Evolutionary conservation across 2,888 invertebrate species (phyloP), one percentile per base, ranked within the genome.

Genomic region (Athripsodes cinereus): DNA sequence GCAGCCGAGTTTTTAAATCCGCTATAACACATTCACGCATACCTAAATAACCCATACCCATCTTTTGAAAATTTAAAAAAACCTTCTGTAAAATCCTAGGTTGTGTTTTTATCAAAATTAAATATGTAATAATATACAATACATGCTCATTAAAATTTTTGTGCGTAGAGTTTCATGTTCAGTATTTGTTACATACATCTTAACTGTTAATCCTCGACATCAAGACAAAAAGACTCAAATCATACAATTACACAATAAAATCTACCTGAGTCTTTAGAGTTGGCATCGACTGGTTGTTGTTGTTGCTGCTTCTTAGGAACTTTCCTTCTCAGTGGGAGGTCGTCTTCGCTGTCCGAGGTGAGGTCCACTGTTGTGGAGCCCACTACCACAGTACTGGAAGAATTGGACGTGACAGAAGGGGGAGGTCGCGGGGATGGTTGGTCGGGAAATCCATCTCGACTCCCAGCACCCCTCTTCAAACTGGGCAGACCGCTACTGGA

Each of bases 321-420:
- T 26, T 53, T 82, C 66, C 85, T 75, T 70, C 84, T 84, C 62
- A 86, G 78, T 11, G 86, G 84, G 68, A 84, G 73, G 66, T 87
- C 86, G 67, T 63, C 63, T n/a, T 87, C 83, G 62, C 87, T 87
- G 72, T 88, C 88, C 1, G 87, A 87, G 0, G 88, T 88, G 62
- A 88, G 76, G 72, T 88, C 88, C 16, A 88, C 59, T 5, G 22
- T 53, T 8, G 48, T 35, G 2, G 56, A 48, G 66, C 71, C 11
- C 71, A 72, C 63, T 71, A 71, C 65, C 67, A 71, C 66, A 71
- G 69, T 64, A 69, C 68, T 40, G 70, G 70, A 66, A 67, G 68
- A 53, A 40, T 40, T 40, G 68, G 68, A 60, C 66, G 67, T 62
- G 62, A 69, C 34, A 71, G 64, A 35, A 16, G 58, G 21, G 2